A percentile compares a stretch with the other conserved stretches of the same genome.
Evolutionary conservation across 2,113 vertebrate genomes (phyloP).

Genomic region (Aviceda subcristata): DNA sequence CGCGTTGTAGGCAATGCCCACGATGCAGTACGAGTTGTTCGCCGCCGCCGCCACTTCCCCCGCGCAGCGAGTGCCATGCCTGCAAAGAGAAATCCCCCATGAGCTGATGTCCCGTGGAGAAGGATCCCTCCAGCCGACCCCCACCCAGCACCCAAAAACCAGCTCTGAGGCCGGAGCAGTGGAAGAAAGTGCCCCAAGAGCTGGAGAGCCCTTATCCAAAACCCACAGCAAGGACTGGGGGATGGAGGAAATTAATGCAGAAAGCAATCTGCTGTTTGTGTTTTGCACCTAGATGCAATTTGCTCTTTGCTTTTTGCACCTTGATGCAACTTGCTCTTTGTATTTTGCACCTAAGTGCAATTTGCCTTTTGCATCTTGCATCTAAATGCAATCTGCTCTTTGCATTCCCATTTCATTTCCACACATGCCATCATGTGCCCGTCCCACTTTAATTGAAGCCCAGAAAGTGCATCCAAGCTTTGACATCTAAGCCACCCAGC

Average conservation of each 20-base stretch:
- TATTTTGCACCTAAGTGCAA: neutral
- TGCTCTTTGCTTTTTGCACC: neutral
- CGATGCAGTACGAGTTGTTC: constrained; percentile 91
- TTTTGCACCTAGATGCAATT: neutral
- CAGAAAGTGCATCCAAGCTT: neutral
- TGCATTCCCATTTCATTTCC: neutral
- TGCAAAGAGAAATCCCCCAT: neutral
- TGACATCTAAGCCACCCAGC: neutral
- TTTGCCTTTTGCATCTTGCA: neutral
- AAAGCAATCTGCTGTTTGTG: neutral
- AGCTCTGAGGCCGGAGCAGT: rapidly evolving
- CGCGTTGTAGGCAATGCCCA: constrained; percentile 90
- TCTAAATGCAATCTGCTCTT: neutral
- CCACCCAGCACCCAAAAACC: neutral
- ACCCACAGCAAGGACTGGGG: neutral
- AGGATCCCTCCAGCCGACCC: neutral
- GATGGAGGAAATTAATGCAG: neutral
- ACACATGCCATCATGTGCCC: rapidly evolving
- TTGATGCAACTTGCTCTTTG: neutral
- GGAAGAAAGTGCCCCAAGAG: neutral
- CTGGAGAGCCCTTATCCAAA: neutral
- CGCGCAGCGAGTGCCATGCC: constrained; percentile 91
- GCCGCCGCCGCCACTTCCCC: constrained; percentile 89
- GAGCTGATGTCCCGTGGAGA: rapidly evolving
- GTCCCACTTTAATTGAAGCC: neutral